Evolutionary conservation across 2,113 vertebrate genomes (phyloP), one percentile per base, ranked within the genome.

Genomic region (Cepphus grylle): DNA sequence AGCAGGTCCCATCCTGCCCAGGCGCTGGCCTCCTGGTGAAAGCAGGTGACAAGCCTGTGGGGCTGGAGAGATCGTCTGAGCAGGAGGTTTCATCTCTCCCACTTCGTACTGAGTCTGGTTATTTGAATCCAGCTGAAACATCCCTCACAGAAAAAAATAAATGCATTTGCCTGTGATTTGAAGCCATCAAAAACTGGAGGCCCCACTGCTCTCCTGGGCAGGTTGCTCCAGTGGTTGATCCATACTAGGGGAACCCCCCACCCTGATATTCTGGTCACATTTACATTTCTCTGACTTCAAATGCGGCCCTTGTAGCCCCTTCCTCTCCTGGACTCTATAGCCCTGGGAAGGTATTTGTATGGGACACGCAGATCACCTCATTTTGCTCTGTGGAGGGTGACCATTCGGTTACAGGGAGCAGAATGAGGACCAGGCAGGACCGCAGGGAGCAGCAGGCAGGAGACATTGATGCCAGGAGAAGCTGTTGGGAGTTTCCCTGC

Each of bases 191-290:
- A 81, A 90, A 23, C 1, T 11, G 9, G 25, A 70, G 17, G 47
- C 27, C 18, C 11, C 32, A 18, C 19, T 62, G 19, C 23, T 74
- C 36, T 50, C 8, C 67, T 67, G 36, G 23, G 29, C 19, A 50
- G 27, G 36, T 56, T 74, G 55, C 43, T 72, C 20, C 43, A 66
- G 58, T 29, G 17, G 34, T 26, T 23, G 47, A 25, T 69, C 26
- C 27, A 20, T 16, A 36, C 18, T 25, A 23, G 19, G 23, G 50
- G 8, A 5, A 1, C 0, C 0, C 1, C 23, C 20, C 56, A 40
- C 21, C 47, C 47, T 5, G 21, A 21, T 25, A 62, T 56, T 74
- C 47, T 29, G 19, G 9, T 81, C 15, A 81, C 26, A 21, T 77
- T 53, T 66, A 40, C 25, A 34, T 71, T 72, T 50, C 27, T 88